Evolutionary conservation across 2,888 invertebrate species (phyloP).

Genomic region (Hedya salicella): DNA sequence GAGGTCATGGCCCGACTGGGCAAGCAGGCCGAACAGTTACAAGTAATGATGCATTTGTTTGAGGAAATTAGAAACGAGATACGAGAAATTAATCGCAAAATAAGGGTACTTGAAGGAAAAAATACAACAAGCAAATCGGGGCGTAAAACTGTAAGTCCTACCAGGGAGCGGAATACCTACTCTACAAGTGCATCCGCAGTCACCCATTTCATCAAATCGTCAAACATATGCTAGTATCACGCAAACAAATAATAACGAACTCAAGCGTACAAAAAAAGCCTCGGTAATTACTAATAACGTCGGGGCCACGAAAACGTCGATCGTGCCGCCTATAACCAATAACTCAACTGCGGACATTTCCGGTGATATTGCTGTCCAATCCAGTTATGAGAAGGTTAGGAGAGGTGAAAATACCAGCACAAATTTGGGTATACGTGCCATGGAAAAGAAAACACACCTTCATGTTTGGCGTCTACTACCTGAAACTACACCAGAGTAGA

Average conservation of each 20-base stretch:
- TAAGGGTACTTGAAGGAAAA: constrained; percentile 2
- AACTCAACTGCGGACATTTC: not conserved
- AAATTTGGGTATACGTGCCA: not conserved
- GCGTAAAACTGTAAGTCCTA: too few relatives aligned
- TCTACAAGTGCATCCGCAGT: too few relatives aligned
- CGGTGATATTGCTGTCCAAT: too few relatives aligned
- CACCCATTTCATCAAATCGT: too few relatives aligned
- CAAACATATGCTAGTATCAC: too few relatives aligned
- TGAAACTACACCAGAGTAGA: constrained; percentile 1
- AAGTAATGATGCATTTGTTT: not conserved
- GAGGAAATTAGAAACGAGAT: not conserved
- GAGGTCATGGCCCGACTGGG: not conserved
- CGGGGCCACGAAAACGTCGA: constrained; percentile 4
- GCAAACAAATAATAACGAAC: too few relatives aligned
- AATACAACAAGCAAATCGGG: too few relatives aligned
- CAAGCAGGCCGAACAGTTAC: not conserved
- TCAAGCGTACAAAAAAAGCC: too few relatives aligned
- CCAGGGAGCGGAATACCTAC: too few relatives aligned
- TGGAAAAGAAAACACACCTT: constrained; percentile 5
- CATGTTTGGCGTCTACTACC: constrained; percentile 14
- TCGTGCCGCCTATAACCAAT: too few relatives aligned
- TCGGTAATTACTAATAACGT: not conserved
- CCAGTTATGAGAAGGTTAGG: not conserved
- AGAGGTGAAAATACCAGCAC: not conserved
- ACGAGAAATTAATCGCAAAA: not conserved